phyloP scores from a whole-genome alignment of 2,888 invertebrate species.

The Bugulina stolonifera region DNA sequence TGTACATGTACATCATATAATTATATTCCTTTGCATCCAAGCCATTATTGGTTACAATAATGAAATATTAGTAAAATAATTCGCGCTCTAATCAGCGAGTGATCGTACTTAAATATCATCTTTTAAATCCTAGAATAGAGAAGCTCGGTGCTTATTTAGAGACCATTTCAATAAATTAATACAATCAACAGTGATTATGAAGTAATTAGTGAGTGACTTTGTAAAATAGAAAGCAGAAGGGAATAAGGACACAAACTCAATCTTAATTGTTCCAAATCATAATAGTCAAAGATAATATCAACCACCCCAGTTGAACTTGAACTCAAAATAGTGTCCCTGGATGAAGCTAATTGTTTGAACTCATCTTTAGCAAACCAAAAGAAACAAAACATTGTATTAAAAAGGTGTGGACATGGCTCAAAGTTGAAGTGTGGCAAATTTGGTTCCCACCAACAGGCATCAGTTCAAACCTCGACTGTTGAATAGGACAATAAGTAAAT shows the following conservation, averaged over 20 bases:
- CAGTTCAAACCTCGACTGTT: background rate
- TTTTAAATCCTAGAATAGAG: too few relatives aligned
- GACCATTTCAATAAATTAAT: too few relatives aligned
- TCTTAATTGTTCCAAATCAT: background rate
- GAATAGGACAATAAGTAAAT: conserved; percentile 13
- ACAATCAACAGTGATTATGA: background rate
- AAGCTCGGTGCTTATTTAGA: too few relatives aligned
- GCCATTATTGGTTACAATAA: too few relatives aligned
- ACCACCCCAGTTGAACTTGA: background rate
- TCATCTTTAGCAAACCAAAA: background rate
- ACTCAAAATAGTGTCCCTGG: background rate
- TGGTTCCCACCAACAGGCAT: conserved; percentile 25
- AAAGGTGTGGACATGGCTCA: background rate
- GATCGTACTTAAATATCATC: too few relatives aligned
- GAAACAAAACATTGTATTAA: conserved; percentile 18
- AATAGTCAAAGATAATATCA: background rate
- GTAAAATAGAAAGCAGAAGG: background rate
- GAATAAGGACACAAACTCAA: background rate
- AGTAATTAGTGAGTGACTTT: background rate
- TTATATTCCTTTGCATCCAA: too few relatives aligned
- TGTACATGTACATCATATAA: too few relatives aligned
- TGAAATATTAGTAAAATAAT: too few relatives aligned
- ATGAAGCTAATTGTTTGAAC: conserved; percentile 6
- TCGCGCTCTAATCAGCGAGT: too few relatives aligned
- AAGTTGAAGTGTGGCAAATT: conserved; percentile 3